Base-by-base conservation (phyloP, 2,113 vertebrate genomes). In the Corythornis madagascariensis region DNA sequence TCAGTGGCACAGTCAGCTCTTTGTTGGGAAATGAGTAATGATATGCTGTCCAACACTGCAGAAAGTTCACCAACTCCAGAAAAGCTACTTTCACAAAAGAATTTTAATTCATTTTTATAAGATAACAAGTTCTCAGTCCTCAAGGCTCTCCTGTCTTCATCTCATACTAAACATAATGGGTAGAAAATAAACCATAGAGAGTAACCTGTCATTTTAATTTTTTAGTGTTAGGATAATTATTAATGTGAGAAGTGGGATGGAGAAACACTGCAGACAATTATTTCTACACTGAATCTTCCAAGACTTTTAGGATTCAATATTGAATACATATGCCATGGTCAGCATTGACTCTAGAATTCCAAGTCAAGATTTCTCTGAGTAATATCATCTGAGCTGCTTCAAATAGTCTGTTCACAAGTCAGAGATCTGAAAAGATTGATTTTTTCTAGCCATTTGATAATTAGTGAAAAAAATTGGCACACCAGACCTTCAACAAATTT, bases 21-120 rank as follows among this genome's bases (percentile, higher is more conserved):
- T 77, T 91, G 79, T 94, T 78, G 72, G 80, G 86, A 96, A 95
- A 86, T 74, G 71, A 82, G 85, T 93, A 95, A 95, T 89, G 83
- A 93, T 82, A 91, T 59, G 75, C 74, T 96, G 70, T 82, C 89
- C 75, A 94, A 89, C 56, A 69, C 56, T 73, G 80, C 28, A 74
- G 75, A 93, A 94, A 91, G 91, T 95, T 94, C 94, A 67, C 78
- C 84, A 64, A 63, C 47, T 87, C 66, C 26, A 85, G 67, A 87
- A 78, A 45, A 88, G 52, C 42, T 76, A 77, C 91, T 91, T 94
- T 90, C 33, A 69, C 29, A 86, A 47, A 74, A 93, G 45, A 50
- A 76, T 65, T 94, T 93, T 79, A 83, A 95, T 64, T 80, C 69
- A 40, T 50, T 93, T 52, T 53, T 45, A 47, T 47, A 66, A 60